Base-by-base conservation (phyloP, 2,888 invertebrate genomes). In the Patella depressa region DNA sequence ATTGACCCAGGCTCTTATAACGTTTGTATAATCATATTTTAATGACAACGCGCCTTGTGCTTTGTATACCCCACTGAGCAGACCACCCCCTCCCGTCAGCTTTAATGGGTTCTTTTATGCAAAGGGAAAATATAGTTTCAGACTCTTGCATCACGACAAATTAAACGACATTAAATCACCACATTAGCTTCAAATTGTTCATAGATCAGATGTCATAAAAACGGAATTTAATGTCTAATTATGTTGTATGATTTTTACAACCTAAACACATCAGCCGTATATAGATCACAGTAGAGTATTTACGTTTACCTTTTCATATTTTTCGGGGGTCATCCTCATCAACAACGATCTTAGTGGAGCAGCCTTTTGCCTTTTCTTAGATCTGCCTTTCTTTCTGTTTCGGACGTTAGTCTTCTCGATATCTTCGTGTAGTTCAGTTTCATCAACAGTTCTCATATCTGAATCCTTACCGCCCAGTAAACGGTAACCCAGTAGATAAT, bases 401-500 rank as follows among this genome's bases (percentile, higher is more conserved):
- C 85, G 80, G 73, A 71, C 70, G 71, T 19, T 69, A 17, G 77
- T 65, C 54, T 74, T 55, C 9, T 53, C 65, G 53, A 74, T 72
- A 24, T 74, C 55, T 70, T 45, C 55, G 57, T 54, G 14, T 73
- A 53, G 74, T 75, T 70, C 29, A 57, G 74, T 71, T 81, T 82
- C 45, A 55, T 72, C 71, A 77, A 59, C 71, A 72, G 72, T 65
- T 65, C 65, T 65, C 70, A 81, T 83, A 75, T 88, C 87, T 11
- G 83, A 82, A 24, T 84, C 87, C 4, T 83, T 79, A 7, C 81
- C 79, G 2, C 89, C 90, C 57, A 90, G 85, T 71, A 91, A 83
- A 24, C 85, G 84, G 82, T 84, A 91, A 0, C 90, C 90, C 53
- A 91, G 86, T 5, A 91, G 81, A 83, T 91, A 91, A 81, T 91